phyloP scores from a whole-genome alignment of 2,888 invertebrate genomes.

The Erpobdella octoculata region DNA sequence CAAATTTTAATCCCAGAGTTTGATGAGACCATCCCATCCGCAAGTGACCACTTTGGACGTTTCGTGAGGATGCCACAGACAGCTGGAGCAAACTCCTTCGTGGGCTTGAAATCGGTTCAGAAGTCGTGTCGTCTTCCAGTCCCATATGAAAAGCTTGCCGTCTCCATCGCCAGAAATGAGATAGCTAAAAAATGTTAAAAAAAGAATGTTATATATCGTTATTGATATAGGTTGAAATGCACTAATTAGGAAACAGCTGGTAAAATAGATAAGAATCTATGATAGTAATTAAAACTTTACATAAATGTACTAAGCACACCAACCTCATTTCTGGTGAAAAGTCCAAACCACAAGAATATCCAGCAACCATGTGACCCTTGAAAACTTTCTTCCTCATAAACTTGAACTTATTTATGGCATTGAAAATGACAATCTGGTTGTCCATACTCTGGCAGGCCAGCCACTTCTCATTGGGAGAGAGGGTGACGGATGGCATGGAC shows the following conservation, averaged over 20 bases:
- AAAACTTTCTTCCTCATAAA: conserved; percentile 96
- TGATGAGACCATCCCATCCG: conserved; percentile 96
- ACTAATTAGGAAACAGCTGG: too few species aligned
- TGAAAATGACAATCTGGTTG: conserved; percentile 95
- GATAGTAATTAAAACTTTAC: too few species aligned
- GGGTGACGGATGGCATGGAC: conserved; percentile 90
- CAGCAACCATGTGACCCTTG: conserved; percentile 94
- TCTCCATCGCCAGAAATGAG: conserved; percentile 96
- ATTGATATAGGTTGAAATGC: too few species aligned
- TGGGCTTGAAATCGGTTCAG: conserved; percentile 99
- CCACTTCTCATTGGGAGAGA: conserved; percentile 94
- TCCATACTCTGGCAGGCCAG: conserved; percentile 98
- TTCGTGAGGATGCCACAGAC: conserved; percentile 97
- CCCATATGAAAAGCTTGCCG: conserved; percentile 97
- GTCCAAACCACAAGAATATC: conserved; percentile 91
- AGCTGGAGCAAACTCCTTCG: conserved; percentile 87
- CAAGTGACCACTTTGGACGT: conserved; percentile 93
- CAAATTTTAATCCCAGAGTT: conserved; percentile 80
- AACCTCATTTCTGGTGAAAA: conserved; percentile 99
- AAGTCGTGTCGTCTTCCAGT: conserved; percentile 97
- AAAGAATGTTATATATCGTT: too few species aligned
- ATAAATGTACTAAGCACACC: too few species aligned
- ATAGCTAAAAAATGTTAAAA: too few species aligned
- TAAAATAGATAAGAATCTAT: too few species aligned
- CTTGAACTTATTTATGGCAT: conserved; percentile 90